Percentiles rank a stretch among this genome's conserved stretches.
Conservation (phyloP, 2,113 vertebrate species). For the Girardinichthys multiradiatus region DNA sequence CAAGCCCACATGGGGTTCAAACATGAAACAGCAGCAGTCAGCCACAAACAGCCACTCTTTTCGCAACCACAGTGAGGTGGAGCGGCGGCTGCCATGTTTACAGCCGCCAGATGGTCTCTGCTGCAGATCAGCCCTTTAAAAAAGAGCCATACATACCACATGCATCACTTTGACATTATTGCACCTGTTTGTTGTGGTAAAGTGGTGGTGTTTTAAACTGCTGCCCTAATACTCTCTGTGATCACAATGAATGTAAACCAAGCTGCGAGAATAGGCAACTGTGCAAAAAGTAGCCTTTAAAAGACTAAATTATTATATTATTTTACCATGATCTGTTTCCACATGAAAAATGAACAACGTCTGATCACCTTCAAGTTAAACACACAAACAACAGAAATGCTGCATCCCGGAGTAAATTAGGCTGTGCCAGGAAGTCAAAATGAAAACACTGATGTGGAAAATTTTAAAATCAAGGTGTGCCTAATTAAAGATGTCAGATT, state of each 20-base stretch:
- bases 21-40: not conserved
- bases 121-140: not conserved
- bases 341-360: no score
- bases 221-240: not conserved
- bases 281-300: not conserved
- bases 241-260: not conserved
- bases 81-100: constrained; percentile 7
- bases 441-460: not conserved
- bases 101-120: not conserved
- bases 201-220: not conserved
- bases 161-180: not conserved
- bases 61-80: not conserved
- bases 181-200: not conserved
- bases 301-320: no score
- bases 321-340: no score
- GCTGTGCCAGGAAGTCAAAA: no score
- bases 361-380: no score
- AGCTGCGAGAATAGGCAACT: not conserved
- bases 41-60: not conserved
- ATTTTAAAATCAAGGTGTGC: not conserved
- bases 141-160: not conserved
- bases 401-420: no score
- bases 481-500: not conserved
- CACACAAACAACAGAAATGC: no score
- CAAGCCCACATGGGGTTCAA: not conserved